These are phyloP conservation scores for Ceratotherium simum DNA, from an alignment of 2,113 vertebrate species.

Conservation along the genomic window DNA sequence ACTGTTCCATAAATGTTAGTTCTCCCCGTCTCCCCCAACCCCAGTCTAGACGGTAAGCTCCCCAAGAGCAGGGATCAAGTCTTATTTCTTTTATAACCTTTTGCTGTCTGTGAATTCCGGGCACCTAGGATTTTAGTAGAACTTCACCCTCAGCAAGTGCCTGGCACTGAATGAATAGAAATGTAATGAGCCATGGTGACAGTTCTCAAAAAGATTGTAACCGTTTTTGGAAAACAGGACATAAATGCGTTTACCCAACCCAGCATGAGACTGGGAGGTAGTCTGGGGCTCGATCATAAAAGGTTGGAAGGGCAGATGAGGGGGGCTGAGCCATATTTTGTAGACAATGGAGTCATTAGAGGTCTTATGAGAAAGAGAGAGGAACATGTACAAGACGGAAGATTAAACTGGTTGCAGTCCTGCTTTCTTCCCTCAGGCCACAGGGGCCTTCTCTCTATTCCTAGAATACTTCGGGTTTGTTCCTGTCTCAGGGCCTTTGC, in stretches of 20 bases:
- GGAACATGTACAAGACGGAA: not conserved
- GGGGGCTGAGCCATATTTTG: not conserved
- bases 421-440: not conserved
- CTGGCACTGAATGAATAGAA: constrained; percentile 5
- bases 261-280: not conserved
- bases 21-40: not conserved
- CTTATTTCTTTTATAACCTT: not conserved
- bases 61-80: rapidly evolving
- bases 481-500: not conserved
- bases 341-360: not conserved
- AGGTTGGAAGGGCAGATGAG: not conserved
- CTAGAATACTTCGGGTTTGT: not conserved
- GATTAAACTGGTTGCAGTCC: not conserved
- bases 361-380: not conserved
- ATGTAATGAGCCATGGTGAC: not conserved
- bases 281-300: not conserved
- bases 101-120: not conserved
- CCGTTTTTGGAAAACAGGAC: not conserved
- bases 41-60: not conserved
- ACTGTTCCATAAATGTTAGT: not conserved
- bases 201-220: not conserved
- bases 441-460: not conserved
- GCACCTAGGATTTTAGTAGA: not conserved
- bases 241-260: constrained; percentile 12
- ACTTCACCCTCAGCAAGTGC: not conserved